A percentile compares a stretch with the other conserved stretches of the same genome.
phyloP scores from a whole-genome alignment of 2,113 vertebrate species.

The Dromas ardeola region DNA sequence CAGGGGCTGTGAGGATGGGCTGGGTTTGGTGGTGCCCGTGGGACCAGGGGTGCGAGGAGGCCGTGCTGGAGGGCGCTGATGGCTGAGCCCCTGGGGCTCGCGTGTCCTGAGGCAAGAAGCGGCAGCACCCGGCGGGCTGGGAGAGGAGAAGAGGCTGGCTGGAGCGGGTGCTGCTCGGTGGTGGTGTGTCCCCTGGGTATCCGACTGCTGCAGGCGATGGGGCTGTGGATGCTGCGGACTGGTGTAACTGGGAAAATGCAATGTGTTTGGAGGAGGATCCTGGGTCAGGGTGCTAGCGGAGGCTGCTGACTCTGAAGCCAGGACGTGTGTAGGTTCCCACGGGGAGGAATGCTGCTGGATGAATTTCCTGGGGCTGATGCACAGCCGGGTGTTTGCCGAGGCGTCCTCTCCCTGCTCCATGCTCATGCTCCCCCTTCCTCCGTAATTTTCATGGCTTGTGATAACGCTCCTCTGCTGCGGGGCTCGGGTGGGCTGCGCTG shows the following conservation, averaged over 20 bases:
- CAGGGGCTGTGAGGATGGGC: neutral
- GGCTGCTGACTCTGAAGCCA: neutral
- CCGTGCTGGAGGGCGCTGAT: neutral
- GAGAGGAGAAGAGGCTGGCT: too few relatives aligned
- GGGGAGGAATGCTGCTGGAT: neutral
- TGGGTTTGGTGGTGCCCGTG: neutral
- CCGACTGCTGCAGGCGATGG: fast-evolving
- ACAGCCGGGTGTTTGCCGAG: neutral
- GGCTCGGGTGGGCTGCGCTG: neutral
- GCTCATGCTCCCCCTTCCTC: neutral
- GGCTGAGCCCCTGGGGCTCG: fast-evolving
- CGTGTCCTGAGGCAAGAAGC: fast-evolving
- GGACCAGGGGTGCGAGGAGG: fast-evolving
- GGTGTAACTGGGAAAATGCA: neutral
- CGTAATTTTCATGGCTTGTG: neutral
- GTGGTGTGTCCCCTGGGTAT: neutral
- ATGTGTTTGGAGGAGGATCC: neutral
- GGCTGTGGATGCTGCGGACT: neutral
- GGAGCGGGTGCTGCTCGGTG: neutral
- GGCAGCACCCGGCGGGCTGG: neutral
- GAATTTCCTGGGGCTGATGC: neutral
- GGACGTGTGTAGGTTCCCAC: neutral
- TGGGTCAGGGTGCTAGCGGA: neutral
- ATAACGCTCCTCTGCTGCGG: fast-evolving
- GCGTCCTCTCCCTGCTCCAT: neutral